Percentiles rank a stretch among this genome's conserved stretches.
Evolutionary conservation across 2,113 vertebrate genomes (phyloP).

Genomic region (Otis tarda): DNA sequence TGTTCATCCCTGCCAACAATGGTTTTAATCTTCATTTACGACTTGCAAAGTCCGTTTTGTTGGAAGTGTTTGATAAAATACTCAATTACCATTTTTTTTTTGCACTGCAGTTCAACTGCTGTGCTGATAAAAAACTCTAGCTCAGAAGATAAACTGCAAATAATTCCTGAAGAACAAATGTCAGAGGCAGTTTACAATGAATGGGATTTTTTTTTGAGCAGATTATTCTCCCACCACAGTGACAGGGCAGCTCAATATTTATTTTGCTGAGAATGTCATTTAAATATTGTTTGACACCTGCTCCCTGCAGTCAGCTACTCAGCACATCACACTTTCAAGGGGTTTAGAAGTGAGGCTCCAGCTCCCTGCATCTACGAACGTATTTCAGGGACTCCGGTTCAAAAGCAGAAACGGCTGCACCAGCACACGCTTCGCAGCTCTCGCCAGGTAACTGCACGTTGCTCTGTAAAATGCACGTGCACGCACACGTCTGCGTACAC

Average conservation of each 20-base stretch:
- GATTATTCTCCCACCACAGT: conserved; percentile 77
- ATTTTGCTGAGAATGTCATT: conserved; percentile 75
- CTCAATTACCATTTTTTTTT: conserved; percentile 82
- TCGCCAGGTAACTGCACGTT: neutral
- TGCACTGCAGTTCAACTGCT: conserved; percentile 77
- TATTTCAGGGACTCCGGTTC: neutral
- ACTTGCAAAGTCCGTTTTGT: conserved; percentile 82
- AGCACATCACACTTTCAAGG: conserved; percentile 56
- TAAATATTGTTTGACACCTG: conserved; percentile 81
- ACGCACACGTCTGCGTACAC: neutral
- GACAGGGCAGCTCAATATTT: conserved; percentile 77
- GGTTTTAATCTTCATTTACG: conserved; percentile 88
- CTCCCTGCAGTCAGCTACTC: conserved; percentile 69
- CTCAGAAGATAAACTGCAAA: conserved; percentile 82
- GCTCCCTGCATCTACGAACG: neutral
- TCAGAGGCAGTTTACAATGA: conserved; percentile 76
- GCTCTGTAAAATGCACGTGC: accelerated
- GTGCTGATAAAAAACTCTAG: conserved; percentile 76
- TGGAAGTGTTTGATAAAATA: conserved; percentile 86
- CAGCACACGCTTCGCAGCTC: neutral
- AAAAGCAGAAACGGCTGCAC: neutral
- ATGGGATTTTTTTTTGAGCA: conserved; percentile 70
- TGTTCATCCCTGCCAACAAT: conserved; percentile 83
- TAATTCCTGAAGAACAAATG: conserved; percentile 83
- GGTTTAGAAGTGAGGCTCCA: conserved; percentile 52